Evolutionary conservation across 2,113 vertebrate genomes (phyloP), one percentile per base, ranked within the genome.

Genomic region (Passer domesticus): DNA sequence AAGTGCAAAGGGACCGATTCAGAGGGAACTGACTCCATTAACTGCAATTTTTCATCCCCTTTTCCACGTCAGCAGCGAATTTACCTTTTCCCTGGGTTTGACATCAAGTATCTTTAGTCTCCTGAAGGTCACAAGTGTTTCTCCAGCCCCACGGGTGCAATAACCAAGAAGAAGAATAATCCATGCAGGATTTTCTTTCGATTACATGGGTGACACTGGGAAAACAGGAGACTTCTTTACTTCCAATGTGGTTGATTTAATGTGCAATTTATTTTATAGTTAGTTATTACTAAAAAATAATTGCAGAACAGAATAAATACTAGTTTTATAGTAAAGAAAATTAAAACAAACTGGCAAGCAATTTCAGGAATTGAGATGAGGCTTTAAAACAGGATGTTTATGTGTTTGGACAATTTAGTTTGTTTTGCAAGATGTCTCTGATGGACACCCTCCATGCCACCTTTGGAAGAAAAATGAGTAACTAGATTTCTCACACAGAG

Each of bases 101-200:
- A 58, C 0, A 0, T 12, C 0, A 1, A 52, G 18, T 9, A 33
- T 23, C 44, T 35, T 62, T 9, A 35, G 64, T 22, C 10, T 28
- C 50, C 70, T 70, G 35, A 27, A 70, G 39, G 49, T 52, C 28
- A 16, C 49, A 50, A 39, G 8, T 11, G 35, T 46, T 70, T 46
- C 43, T 64, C 30, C 31, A 37, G 35, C 16, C 15, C 35, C 46
- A 55, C 0, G 1, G 10, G 13, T 49, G 17, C 6, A 5, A 35
- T 6, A 23, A 58, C 30, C 37, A 28, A n/a, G 20, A 7, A 27
- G 37, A 7, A 15, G 30, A 66, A 37, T 41, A 50, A 28, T 37
- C n/a, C n/a, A 21, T 4, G 20, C 21, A 41, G 16, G 63, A 58
- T 73, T 73, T 67, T 31, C n/a, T 60, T 69, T 47, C 14, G 46